Conservation (phyloP, 30 jellyfish, hydroid and myxozoan species). For the Aurelia sp. region DNA sequence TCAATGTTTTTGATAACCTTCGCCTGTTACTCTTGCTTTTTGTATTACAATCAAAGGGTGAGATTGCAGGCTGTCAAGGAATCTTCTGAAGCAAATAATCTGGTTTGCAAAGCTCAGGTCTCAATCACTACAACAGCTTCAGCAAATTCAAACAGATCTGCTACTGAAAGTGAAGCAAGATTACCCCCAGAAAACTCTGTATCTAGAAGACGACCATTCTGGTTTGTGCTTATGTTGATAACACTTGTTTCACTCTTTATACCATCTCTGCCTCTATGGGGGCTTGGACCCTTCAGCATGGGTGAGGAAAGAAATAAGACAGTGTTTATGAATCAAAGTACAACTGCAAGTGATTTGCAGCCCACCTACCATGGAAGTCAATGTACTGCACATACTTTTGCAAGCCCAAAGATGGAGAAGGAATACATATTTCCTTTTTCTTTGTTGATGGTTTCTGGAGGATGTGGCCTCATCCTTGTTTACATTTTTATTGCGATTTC, state of each 20-base stretch:
- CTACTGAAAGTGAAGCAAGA: not conserved
- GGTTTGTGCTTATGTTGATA: conserved; percentile 41
- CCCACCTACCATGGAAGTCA: not conserved
- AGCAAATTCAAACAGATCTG: conserved; percentile 37
- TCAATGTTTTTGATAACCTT: conserved; percentile 69
- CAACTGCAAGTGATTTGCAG: not conserved
- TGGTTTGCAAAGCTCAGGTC: conserved; percentile 50
- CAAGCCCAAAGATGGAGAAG: conserved; percentile 57
- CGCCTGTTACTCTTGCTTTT: conserved; percentile 58
- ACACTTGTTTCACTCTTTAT: conserved; percentile 28
- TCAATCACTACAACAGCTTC: conserved; percentile 65
- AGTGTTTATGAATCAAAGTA: not conserved
- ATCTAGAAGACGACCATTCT: conserved; percentile 54
- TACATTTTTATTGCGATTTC: conserved; percentile 26
- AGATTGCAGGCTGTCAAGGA: conserved; percentile 6
- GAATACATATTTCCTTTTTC: conserved; percentile 60
- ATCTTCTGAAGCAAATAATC: not conserved
- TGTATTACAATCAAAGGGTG: conserved; percentile 40
- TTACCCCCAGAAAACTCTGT: not conserved
- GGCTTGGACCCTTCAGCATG: conserved; percentile 66
- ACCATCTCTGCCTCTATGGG: conserved; percentile 54
- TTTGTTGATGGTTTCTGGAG: conserved; percentile 73
- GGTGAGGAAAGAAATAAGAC: not conserved
- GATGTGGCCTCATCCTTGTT: conserved; percentile 46
- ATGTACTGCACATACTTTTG: conserved; percentile 58